Percentiles rank a stretch among this genome's conserved stretches.
These are phyloP conservation scores for Notolepis coatsorum DNA, from an alignment of 2,797 vertebrate species.

Conservation along the genomic window DNA sequence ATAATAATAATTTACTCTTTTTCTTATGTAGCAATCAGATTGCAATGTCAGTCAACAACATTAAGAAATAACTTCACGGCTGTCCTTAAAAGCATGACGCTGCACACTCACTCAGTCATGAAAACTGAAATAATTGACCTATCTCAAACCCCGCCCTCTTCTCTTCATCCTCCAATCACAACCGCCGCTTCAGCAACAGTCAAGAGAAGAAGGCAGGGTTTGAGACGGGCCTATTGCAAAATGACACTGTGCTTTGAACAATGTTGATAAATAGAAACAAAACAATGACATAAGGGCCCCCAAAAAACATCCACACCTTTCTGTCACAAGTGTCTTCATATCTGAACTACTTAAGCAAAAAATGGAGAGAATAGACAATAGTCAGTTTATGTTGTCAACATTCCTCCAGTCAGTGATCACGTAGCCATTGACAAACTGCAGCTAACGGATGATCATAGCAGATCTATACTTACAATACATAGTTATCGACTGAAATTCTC, in stretches of 20 bases:
- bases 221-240: too few relatives aligned
- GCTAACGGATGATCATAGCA: not conserved
- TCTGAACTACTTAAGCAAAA: slow-evolving; percentile 24
- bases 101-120: slow-evolving; percentile 2
- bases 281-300: not conserved
- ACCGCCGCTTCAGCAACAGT: too few relatives aligned
- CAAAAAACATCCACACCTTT: slow-evolving; percentile 27
- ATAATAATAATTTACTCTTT: slow-evolving; percentile 4
- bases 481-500: slow-evolving; percentile 11
- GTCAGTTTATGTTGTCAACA: slow-evolving; percentile 32
- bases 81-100: not conserved
- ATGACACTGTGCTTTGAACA: not conserved
- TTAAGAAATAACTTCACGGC: not conserved
- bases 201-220: too few relatives aligned
- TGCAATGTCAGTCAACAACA: slow-evolving; percentile 9
- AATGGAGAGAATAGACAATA: slow-evolving; percentile 39
- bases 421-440: slow-evolving; percentile 16
- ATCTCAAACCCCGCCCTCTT: too few relatives aligned
- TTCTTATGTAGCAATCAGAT: not conserved
- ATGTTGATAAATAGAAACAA: slow-evolving; percentile 15
- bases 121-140: not conserved
- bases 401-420: slow-evolving; percentile 25
- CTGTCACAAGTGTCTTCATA: slow-evolving; percentile 16
- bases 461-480: slow-evolving; percentile 21
- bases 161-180: too few relatives aligned